Base-by-base conservation (phyloP, 2,888 invertebrate species). In the Dermolepida albohirtum region DNA sequence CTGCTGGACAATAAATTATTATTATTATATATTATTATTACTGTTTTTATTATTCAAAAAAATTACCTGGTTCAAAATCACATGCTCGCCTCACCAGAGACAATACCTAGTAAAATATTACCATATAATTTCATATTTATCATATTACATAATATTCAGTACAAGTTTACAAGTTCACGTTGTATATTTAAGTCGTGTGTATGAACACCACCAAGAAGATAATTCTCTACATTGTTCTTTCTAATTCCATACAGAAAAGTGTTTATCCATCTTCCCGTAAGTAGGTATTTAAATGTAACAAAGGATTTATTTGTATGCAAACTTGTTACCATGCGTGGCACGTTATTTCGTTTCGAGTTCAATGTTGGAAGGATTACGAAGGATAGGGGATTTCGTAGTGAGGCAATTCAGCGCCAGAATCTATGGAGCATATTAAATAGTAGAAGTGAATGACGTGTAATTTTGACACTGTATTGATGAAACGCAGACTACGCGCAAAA, bases 201-300 rank as follows among this genome's bases (percentile, higher is more conserved):
- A 34, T 22, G 22, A 22, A 22, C 22, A 22, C 1, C 6, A 34
- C 6, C 10, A 1, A 6, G 2, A 34, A 34, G 34, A 34, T 34
- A 10, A 34, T n/a, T n/a, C 34, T 34, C 8, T 34, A 10, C 10
- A 34, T 6, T 34, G 34, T 34, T 14, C 10, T 47, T 62, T 62
- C 27, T 62, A 62, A 34, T 62, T 47, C 59, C 44, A 47, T 62
- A 11, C 47, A 14, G 16, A 4, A 47, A 62, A 62, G 47, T 47
- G 59, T 62, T 47, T 62, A 62, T 62, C 59, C 47, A 47, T 47
- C 29, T 62, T 47, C 12, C 47, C 10, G 16, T 62, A 62, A 62
- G 47, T 34, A 62, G 59, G 59, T 62, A 62, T 62, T 62, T 62
- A 62, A 62, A 62, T 62, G 59, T 62, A 62, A 47, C 59, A 34